Percentiles rank a stretch among this genome's conserved stretches.
Evolutionary conservation across 2,113 vertebrate species (phyloP).

Genomic region (Cheirogaleus medius): DNA sequence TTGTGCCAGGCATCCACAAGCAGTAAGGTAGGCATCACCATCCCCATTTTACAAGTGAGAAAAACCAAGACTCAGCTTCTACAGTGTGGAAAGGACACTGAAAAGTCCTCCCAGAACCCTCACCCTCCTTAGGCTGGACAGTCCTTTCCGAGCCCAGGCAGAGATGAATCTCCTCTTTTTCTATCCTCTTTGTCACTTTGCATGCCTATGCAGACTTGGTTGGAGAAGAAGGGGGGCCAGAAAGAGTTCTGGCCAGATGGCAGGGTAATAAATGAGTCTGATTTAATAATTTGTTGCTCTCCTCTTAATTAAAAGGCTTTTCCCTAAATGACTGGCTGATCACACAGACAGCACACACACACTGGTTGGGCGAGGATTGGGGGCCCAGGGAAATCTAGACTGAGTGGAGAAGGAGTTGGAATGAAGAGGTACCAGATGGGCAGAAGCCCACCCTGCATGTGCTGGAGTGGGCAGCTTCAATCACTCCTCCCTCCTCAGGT

Average conservation of each 20-base stretch:
- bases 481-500: neutral
- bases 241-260: slow-evolving; percentile 65
- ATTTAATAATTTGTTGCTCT: slow-evolving; percentile 73
- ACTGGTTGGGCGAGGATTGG: neutral
- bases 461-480: neutral
- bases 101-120: neutral
- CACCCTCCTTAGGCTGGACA: neutral
- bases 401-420: neutral
- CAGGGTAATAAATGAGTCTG: slow-evolving; percentile 68
- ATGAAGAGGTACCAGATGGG: neutral
- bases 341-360: neutral
- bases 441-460: neutral
- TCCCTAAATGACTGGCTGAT: slow-evolving; percentile 66
- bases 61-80: neutral
- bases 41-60: neutral
- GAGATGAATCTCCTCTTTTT: neutral
- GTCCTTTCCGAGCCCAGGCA: neutral
- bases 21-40: accelerated
- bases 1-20: neutral
- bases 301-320: slow-evolving; percentile 78
- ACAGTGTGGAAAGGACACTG: neutral
- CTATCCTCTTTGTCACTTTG: neutral
- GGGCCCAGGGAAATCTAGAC: neutral
- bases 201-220: neutral
- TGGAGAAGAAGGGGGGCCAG: neutral